Evolutionary conservation across 2,797 vertebrate genomes (phyloP).

Genomic region (Brachyrhaphis roseni): DNA sequence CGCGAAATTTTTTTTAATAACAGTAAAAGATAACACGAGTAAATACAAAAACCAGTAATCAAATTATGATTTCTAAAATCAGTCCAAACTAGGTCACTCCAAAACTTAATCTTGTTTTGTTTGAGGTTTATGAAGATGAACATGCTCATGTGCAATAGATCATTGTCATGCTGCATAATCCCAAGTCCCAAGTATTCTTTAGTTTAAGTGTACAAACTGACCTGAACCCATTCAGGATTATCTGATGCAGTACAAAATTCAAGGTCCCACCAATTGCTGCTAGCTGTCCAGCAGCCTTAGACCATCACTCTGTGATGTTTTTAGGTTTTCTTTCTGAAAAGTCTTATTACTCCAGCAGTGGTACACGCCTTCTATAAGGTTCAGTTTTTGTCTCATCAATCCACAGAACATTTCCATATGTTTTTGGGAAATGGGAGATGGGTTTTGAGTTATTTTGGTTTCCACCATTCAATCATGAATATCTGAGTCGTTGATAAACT

Average conservation of each 20-base stretch:
- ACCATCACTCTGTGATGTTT: neutral
- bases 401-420: too few species aligned
- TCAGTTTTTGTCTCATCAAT: too few species aligned
- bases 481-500: too few species aligned
- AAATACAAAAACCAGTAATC: neutral
- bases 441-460: too few species aligned
- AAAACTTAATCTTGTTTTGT: neutral
- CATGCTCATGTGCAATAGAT: neutral
- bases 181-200: neutral
- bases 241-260: neutral
- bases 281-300: neutral
- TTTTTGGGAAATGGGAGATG: too few species aligned
- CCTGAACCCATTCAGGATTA: neutral
- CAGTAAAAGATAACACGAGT: neutral
- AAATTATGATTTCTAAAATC: neutral
- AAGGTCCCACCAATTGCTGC: neutral
- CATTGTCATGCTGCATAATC: neutral
- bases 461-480: too few species aligned
- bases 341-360: too few species aligned
- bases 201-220: neutral
- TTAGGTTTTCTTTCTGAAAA: too few species aligned
- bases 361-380: too few species aligned
- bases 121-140: neutral
- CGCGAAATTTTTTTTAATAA: neutral
- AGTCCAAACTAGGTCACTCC: neutral